These are phyloP conservation scores for Oligia latruncula DNA, from an alignment of 2,888 invertebrate genomes.

Conservation along the genomic window DNA sequence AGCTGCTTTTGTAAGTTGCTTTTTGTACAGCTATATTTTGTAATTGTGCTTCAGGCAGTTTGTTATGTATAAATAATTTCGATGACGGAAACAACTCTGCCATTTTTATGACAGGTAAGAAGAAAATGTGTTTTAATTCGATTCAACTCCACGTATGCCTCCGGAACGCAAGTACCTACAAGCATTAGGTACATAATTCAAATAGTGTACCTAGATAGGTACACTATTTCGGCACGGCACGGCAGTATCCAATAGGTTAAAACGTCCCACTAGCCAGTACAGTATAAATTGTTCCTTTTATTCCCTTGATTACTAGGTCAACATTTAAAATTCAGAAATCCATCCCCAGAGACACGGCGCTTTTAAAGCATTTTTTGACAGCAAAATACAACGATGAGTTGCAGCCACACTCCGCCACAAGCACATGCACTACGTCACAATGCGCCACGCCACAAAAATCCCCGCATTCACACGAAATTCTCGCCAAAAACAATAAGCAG, in stretches of 20 bases:
- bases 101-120: neutral
- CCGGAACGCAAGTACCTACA: too few relatives aligned
- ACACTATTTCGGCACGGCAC: too few relatives aligned
- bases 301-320: conserved; percentile 24
- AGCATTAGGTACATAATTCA: neutral
- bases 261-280: neutral
- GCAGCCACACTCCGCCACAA: conserved; percentile 5
- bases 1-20: too few relatives aligned
- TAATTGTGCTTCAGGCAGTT: neutral
- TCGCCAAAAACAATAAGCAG: conserved; percentile 58
- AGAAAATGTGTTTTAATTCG: neutral
- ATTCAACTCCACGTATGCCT: too few relatives aligned
- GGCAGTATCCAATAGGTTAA: neutral
- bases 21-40: neutral
- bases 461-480: conserved; percentile 39
- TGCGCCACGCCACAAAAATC: conserved; percentile 48
- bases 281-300: neutral
- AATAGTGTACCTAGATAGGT: neutral
- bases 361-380: conserved; percentile 12
- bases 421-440: conserved; percentile 40
- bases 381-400: conserved; percentile 16
- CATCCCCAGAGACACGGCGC: neutral
- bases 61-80: neutral
- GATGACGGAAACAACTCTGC: neutral
- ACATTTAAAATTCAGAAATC: conserved; percentile 9